A percentile compares a stretch with the other conserved stretches of the same genome.
These are phyloP conservation scores for Eupeodes latifasciatus DNA, from an alignment of 2,888 invertebrate genomes.

Conservation along the genomic window DNA sequence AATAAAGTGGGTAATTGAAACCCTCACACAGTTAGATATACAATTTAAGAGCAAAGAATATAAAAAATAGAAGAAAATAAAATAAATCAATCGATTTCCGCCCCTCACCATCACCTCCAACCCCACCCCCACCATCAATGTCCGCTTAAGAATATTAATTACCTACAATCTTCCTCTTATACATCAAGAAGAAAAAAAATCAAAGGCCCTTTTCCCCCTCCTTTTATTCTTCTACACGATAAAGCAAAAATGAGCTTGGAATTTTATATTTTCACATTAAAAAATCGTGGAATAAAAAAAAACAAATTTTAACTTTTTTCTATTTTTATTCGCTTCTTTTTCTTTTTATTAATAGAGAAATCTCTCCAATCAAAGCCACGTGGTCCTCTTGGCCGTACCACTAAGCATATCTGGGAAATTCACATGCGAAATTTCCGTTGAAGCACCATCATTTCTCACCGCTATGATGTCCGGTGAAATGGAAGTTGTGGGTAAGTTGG, in stretches of 20 bases:
- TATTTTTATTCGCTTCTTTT: neutral
- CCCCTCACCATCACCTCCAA: too few relatives aligned
- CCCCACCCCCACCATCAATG: too few relatives aligned
- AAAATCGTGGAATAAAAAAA: slow-evolving; percentile 18
- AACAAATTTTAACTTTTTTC: slow-evolving; percentile 63
- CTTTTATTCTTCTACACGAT: slow-evolving; percentile 17
- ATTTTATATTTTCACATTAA: slow-evolving; percentile 44
- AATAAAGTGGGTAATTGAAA: slow-evolving; percentile 47
- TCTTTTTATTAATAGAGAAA: slow-evolving; percentile 79
- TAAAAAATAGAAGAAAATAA: slow-evolving; percentile 2
- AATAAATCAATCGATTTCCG: slow-evolving; percentile 41
- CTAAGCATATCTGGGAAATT: slow-evolving; percentile 84
- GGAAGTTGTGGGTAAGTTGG: slow-evolving; percentile 84
- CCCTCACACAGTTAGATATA: neutral
- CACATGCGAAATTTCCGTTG: slow-evolving; percentile 84
- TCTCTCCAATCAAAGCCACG: slow-evolving; percentile 84
- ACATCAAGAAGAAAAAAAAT: neutral
- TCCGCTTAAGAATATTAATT: slow-evolving; percentile 57
- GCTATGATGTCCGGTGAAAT: slow-evolving; percentile 84
- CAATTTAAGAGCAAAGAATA: too few relatives aligned
- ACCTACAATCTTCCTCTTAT: slow-evolving; percentile 24
- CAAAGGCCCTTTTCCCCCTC: neutral
- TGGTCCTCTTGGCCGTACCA: slow-evolving; percentile 83
- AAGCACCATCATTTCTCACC: slow-evolving; percentile 84
- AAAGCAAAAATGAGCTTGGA: slow-evolving; percentile 62